Evolutionary conservation across 2,888 invertebrate species (phyloP), one percentile per base, ranked within the genome.

Genomic region (Timema podura): DNA sequence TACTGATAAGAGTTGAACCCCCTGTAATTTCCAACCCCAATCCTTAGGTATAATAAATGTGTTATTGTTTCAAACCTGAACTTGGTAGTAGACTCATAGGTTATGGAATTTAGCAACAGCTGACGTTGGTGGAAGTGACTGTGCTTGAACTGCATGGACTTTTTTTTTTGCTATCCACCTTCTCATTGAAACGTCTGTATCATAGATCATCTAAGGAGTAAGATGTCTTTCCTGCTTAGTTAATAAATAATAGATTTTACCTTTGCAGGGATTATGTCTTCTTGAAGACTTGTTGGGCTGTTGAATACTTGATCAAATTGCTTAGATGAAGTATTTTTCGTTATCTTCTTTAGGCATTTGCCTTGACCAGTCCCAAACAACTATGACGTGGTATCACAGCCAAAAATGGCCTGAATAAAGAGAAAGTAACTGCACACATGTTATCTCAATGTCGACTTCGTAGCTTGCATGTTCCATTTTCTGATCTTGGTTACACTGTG

Each of bases 251-350:
- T 30, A 57, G 57, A 0, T n/a, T 57, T 57, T 57, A 0, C 1
- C 57, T 30, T n/a, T 9, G 57, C 57, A 57, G 57, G 15, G 30
- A 57, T 57, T 57, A 13, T 57, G n/a, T 57, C 13, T 57, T 57
- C 57, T 57, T n/a, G 13, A 3, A 7, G 0, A 57, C 57, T 11
- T 11, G 13, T 57, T n/a, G 57, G 9, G 6, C 15, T 57, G 57
- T 57, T 57, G 15, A 57, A 57, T 13, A 57, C 57, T 57, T 57
- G 5, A 0, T 9, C 8, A 57, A 30, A 30, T 30, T 30, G 30
- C 30, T 30, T 30, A 1, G 3, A 30, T 30, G 30, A 30, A 30
- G 30, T 30, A 30, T 30, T 30, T 30, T 30, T 30, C 30, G 30
- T 30, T 30, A 30, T 30, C 30, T 30, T 30, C 30, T 30, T 30